A percentile compares a stretch with the other conserved stretches of the same genome.
Evolutionary conservation across 2,888 invertebrate genomes (phyloP).

Genomic region (Dolichopus griseipennis): DNA sequence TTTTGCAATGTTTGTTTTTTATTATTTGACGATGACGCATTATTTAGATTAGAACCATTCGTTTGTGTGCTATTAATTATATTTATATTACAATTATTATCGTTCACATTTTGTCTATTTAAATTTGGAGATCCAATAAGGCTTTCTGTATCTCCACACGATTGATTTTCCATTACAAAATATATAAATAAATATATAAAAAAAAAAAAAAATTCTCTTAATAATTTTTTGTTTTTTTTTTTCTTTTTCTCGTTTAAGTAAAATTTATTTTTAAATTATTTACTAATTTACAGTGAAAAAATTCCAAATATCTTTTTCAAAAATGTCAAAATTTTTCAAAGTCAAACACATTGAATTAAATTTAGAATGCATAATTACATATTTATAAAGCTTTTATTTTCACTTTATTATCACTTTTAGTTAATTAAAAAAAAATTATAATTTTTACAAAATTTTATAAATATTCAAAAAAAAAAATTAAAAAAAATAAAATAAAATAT

Average conservation of each 20-base stretch:
- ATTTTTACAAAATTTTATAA: neutral
- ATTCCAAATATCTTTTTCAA: neutral
- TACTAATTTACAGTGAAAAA: neutral
- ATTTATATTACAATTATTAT: neutral
- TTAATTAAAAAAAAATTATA: neutral
- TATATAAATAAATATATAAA: neutral
- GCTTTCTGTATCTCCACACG: conserved; percentile 4
- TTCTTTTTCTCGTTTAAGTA: neutral
- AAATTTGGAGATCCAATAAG: conserved; percentile 4
- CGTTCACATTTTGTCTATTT: conserved; percentile 6
- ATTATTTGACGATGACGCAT: conserved; percentile 3
- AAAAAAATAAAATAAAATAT: neutral
- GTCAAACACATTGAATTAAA: neutral
- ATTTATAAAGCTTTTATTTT: neutral
- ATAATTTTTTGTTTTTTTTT: neutral
- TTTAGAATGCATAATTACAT: conserved; percentile 4
- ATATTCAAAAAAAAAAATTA: neutral
- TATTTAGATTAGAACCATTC: conserved; percentile 6
- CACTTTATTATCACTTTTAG: neutral
- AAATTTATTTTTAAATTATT: conserved; percentile 1
- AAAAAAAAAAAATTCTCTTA: neutral
- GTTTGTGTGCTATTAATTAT: neutral
- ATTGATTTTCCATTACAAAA: conserved; percentile 4
- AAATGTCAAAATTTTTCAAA: conserved; percentile 6
- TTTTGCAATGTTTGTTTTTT: conserved; percentile 1